These are phyloP conservation scores for Lytechinus variegatus DNA, from an alignment of 35 echinoderm and acorn worm genomes.

Conservation along the genomic window DNA sequence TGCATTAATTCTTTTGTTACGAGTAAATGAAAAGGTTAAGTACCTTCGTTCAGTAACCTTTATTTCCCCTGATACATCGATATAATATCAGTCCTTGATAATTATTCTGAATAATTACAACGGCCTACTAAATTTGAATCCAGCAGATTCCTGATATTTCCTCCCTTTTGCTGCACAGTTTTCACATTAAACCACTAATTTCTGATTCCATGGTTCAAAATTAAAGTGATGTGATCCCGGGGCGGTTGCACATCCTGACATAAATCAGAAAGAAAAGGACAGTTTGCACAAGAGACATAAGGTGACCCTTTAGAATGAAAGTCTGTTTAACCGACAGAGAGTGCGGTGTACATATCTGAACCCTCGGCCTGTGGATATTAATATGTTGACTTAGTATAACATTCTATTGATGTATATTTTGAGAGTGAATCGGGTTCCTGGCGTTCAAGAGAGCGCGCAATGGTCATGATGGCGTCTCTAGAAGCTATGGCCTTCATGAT, in stretches of 20 bases:
- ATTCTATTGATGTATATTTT: slow-evolving; percentile 46
- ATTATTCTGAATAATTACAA: not conserved
- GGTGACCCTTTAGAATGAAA: not conserved
- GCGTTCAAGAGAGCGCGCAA: not conserved
- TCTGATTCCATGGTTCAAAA: not conserved
- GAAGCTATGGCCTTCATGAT: not conserved
- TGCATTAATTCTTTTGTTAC: no score
- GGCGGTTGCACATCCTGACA: not conserved
- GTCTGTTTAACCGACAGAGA: not conserved
- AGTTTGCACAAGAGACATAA: slow-evolving; percentile 32
- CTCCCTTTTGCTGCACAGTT: not conserved
- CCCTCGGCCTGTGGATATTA: slow-evolving; percentile 42
- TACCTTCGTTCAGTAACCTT: no score
- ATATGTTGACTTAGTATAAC: slow-evolving; percentile 54
- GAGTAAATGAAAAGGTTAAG: no score
- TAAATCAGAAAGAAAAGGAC: not conserved
- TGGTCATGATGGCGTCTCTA: not conserved
- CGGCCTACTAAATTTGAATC: not conserved
- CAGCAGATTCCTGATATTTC: not conserved
- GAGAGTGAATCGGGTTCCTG: slow-evolving; percentile 3
- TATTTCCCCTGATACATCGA: not conserved
- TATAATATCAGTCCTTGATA: not conserved
- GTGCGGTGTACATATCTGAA: slow-evolving; percentile 1
- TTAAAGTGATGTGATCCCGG: not conserved
- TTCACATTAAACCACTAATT: not conserved